Percentiles rank a stretch among this genome's conserved stretches.
Evolutionary conservation across 2,113 vertebrate species (phyloP).

Genomic region (Psettodes erumei): DNA sequence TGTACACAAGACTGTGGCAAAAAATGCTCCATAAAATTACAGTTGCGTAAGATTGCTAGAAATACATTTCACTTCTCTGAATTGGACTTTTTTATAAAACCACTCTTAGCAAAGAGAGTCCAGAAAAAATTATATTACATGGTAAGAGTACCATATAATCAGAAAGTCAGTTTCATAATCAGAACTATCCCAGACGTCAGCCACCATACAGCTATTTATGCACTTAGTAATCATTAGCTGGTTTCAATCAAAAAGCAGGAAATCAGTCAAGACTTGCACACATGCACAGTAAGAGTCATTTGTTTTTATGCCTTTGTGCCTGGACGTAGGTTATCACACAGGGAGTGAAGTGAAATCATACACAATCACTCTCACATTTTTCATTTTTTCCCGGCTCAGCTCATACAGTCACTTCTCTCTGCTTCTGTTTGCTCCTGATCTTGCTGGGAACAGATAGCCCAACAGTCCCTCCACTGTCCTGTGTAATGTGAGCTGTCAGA

Average conservation of each 20-base stretch:
- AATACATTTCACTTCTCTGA: background rate
- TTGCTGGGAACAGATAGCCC: slow-evolving; percentile 25
- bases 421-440: slow-evolving; percentile 36
- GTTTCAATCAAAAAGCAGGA: slow-evolving; percentile 26
- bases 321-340: background rate
- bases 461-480: slow-evolving; percentile 42
- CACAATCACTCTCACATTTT: background rate
- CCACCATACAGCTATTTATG: background rate
- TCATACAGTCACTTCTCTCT: slow-evolving; percentile 6
- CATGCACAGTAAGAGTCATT: background rate
- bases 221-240: slow-evolving; percentile 36
- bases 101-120: background rate
- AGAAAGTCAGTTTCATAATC: slow-evolving; percentile 36
- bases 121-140: background rate
- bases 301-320: slow-evolving; percentile 17
- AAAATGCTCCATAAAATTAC: background rate
- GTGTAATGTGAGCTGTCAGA: slow-evolving; percentile 73
- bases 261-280: slow-evolving; percentile 12
- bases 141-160: background rate
- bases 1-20: background rate
- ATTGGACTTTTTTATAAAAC: background rate
- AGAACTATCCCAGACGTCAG: slow-evolving; percentile 10
- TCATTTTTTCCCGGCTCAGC: background rate
- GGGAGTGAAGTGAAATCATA: slow-evolving; percentile 6
- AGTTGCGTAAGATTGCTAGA: background rate